A percentile compares a stretch with the other conserved stretches of the same genome.
These are phyloP conservation scores for Eristalis intricaria DNA, from an alignment of 2,888 invertebrate genomes.

Conservation along the genomic window DNA sequence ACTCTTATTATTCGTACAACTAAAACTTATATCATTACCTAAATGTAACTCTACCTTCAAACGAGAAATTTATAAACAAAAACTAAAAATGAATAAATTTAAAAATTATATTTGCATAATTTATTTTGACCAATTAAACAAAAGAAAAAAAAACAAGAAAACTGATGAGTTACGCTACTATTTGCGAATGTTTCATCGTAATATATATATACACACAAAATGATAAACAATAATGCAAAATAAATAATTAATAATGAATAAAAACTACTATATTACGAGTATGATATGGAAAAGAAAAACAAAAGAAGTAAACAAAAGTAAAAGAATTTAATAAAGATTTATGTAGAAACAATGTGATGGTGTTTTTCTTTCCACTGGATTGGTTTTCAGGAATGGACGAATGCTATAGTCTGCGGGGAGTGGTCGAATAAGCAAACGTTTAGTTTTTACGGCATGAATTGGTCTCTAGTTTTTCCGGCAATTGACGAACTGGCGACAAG, in stretches of 20 bases:
- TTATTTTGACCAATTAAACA: slow-evolving; percentile 69
- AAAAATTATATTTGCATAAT: slow-evolving; percentile 48
- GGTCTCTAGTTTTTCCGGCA: too few species aligned
- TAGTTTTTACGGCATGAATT: too few species aligned
- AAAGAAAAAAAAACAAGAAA: not conserved
- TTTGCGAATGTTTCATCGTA: slow-evolving; percentile 69
- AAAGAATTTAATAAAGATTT: slow-evolving; percentile 78
- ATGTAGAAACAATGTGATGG: slow-evolving; percentile 75
- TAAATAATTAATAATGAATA: slow-evolving; percentile 58
- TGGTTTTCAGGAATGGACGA: too few species aligned
- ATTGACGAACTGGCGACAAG: too few species aligned
- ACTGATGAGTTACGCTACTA: slow-evolving; percentile 61
- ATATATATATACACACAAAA: slow-evolving; percentile 72
- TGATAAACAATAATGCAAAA: slow-evolving; percentile 18
- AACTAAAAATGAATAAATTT: slow-evolving; percentile 19
- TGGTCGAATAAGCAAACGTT: too few species aligned
- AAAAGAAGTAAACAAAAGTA: slow-evolving; percentile 25
- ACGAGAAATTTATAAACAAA: slow-evolving; percentile 27
- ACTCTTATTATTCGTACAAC: slow-evolving; percentile 63
- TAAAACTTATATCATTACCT: slow-evolving; percentile 68
- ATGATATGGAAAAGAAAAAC: slow-evolving; percentile 67
- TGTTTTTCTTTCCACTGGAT: not conserved
- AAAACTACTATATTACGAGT: slow-evolving; percentile 69
- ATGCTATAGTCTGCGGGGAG: too few species aligned
- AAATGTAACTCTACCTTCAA: slow-evolving; percentile 67